phyloP scores from a whole-genome alignment of 2,113 vertebrate species.

The Phasianus colchicus region DNA sequence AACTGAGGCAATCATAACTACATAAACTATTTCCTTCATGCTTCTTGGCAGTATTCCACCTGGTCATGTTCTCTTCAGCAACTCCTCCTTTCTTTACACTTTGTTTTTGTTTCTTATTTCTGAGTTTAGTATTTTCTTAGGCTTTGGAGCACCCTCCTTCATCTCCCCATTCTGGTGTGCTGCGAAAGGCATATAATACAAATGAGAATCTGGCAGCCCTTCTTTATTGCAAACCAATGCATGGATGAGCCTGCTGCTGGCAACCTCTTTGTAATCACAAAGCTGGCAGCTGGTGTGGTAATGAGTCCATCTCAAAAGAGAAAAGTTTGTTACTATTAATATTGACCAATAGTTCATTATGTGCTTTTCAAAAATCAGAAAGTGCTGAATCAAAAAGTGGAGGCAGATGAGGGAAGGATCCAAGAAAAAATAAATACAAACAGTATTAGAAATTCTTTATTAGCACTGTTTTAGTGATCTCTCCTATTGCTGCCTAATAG shows the following conservation, averaged over 20 bases:
- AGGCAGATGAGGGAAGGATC: background rate
- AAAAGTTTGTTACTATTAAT: slow-evolving; percentile 49
- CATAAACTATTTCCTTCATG: background rate
- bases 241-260: slow-evolving; percentile 5
- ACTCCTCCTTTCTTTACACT: background rate
- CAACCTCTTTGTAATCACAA: slow-evolving; percentile 30
- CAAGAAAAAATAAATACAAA: slow-evolving; percentile 46
- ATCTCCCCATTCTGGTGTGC: background rate
- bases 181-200: background rate
- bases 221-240: background rate
- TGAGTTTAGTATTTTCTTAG: background rate
- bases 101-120: background rate
- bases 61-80: background rate
- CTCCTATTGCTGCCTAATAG: background rate
- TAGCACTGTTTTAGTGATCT: background rate
- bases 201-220: background rate
- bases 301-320: slow-evolving; percentile 23
- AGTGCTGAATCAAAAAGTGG: slow-evolving; percentile 45
- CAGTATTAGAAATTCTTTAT: slow-evolving; percentile 2
- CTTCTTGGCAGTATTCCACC: background rate
- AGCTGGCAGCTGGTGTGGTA: slow-evolving; percentile 26
- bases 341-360: slow-evolving; percentile 63
- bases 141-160: background rate
- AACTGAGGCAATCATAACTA: background rate
- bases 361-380: slow-evolving; percentile 60